Conservation (phyloP, 2,797 vertebrate genomes). For the Gila robusta region DNA sequence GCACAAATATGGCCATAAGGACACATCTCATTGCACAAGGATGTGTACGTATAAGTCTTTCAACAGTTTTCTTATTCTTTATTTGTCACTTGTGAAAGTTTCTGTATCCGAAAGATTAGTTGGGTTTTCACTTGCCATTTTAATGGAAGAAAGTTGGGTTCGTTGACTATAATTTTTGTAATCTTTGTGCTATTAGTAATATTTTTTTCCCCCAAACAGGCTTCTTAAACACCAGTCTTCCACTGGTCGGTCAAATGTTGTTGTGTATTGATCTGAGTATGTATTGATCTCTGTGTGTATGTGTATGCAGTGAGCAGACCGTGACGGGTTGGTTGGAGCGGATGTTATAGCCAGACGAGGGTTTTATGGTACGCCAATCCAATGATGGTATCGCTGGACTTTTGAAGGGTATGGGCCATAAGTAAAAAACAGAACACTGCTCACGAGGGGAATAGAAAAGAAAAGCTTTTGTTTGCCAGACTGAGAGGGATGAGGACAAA, state of each 20-base stretch:
- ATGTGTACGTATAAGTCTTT: neutral
- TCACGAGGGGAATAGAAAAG: conserved; percentile 9
- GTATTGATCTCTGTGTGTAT: conserved; percentile 7
- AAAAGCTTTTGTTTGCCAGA: conserved; percentile 42
- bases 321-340: neutral
- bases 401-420: conserved; percentile 21
- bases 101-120: neutral
- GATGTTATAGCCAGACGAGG: neutral
- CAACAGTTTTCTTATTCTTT: neutral
- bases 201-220: neutral
- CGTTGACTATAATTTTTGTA: neutral
- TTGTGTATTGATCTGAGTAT: conserved; percentile 8
- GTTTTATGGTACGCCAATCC: neutral
- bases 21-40: neutral
- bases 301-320: conserved; percentile 2
- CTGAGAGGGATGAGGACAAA: conserved; percentile 43
- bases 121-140: neutral
- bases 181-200: neutral
- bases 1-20: neutral
- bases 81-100: neutral
- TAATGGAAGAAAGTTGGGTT: neutral
- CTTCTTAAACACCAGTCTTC: neutral
- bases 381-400: neutral
- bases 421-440: conserved; percentile 23
- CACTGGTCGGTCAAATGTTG: neutral